A percentile compares a stretch with the other conserved stretches of the same genome.
phyloP scores from a whole-genome alignment of 2,113 vertebrate species.

The Sorex fumeus region DNA sequence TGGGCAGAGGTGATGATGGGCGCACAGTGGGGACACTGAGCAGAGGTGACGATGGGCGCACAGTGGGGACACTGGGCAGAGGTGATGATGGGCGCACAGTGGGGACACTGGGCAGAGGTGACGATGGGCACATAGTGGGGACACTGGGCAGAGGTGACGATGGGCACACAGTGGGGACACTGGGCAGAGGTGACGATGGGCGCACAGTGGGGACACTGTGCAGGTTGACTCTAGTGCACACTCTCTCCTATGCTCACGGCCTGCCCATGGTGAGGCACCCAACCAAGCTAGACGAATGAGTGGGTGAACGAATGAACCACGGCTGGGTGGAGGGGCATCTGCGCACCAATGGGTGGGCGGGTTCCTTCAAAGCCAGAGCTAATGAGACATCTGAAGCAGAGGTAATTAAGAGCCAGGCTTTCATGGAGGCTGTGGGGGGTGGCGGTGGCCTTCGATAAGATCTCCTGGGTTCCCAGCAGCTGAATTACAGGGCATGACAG shows the following conservation, averaged over 20 bases:
- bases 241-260: neutral
- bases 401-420: neutral
- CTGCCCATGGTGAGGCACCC: neutral
- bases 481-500: slow-evolving; percentile 84
- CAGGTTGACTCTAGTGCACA: neutral
- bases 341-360: neutral
- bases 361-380: slow-evolving; percentile 62
- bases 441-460: slow-evolving; percentile 81
- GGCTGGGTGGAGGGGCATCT: neutral
- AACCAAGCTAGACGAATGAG: neutral
- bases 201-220: neutral
- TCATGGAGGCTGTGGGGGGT: slow-evolving; percentile 70
- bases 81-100: too few relatives aligned
- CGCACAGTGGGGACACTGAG: too few relatives aligned
- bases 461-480: slow-evolving; percentile 83
- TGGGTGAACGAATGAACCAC: too few relatives aligned
- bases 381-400: slow-evolving; percentile 46
- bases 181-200: too few relatives aligned
- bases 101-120: too few relatives aligned
- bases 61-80: too few relatives aligned
- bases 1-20: too few relatives aligned
- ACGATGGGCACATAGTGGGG: too few relatives aligned
- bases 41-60: too few relatives aligned
- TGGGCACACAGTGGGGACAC: too few relatives aligned
- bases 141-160: too few relatives aligned